A percentile compares a stretch with the other conserved stretches of the same genome.
Evolutionary conservation across 2,888 invertebrate species (phyloP).

Genomic region (Ornithoptera alexandrae): DNA sequence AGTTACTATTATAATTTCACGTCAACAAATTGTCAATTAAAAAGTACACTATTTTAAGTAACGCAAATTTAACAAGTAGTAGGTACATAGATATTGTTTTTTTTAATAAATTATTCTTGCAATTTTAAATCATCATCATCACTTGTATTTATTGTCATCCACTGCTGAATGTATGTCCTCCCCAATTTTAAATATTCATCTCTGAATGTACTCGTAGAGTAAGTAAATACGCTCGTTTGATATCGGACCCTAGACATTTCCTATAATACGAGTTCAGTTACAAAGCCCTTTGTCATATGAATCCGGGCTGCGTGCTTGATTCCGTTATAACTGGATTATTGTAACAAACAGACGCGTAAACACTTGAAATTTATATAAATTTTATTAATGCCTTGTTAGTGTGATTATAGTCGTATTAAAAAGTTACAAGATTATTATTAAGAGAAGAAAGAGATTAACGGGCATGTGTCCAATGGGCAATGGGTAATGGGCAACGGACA

Average conservation of each 20-base stretch:
- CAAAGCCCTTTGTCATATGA: neutral
- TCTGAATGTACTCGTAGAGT: too few species aligned
- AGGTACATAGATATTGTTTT: neutral
- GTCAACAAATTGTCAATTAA: neutral
- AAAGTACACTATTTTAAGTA: neutral
- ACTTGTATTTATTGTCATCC: neutral
- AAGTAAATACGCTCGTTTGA: too few species aligned
- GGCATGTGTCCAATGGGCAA: too few species aligned
- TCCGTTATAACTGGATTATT: neutral
- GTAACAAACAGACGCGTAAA: neutral
- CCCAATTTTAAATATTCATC: too few species aligned
- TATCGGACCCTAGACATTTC: neutral
- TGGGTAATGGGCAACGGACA: too few species aligned
- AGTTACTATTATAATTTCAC: neutral
- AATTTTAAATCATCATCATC: neutral
- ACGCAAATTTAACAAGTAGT: neutral
- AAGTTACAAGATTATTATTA: neutral
- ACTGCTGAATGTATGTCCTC: neutral
- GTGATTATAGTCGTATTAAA: neutral
- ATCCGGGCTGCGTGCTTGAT: neutral
- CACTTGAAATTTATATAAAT: neutral
- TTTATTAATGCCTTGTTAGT: neutral
- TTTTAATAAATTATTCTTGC: neutral
- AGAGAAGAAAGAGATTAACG: neutral
- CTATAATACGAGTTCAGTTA: neutral